A percentile compares a stretch with the other conserved stretches of the same genome.
Conservation (phyloP, 2,888 invertebrate genomes). For the Campoplex capitator region DNA sequence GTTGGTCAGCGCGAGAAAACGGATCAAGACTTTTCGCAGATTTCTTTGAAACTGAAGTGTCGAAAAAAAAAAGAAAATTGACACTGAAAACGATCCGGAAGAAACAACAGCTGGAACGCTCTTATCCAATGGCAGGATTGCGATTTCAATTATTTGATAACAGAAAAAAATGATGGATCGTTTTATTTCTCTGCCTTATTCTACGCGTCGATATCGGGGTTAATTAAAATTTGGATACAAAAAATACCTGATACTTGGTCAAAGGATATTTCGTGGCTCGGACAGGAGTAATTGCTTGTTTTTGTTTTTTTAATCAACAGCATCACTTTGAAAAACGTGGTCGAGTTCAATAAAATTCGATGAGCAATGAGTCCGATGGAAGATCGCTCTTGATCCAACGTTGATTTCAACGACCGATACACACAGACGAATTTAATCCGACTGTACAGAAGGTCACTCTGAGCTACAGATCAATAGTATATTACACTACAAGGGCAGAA, state of each 20-base stretch:
- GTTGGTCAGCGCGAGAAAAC: background rate
- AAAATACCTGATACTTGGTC: background rate
- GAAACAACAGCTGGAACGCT: background rate
- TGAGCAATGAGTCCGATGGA: background rate
- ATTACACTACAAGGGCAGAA: too few species aligned
- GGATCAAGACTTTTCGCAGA: background rate
- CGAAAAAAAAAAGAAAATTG: background rate
- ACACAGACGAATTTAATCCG: background rate
- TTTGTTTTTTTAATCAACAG: background rate
- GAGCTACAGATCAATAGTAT: background rate
- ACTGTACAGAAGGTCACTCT: background rate
- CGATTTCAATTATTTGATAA: too few species aligned
- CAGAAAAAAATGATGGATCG: background rate
- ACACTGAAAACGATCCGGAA: background rate
- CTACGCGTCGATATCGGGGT: background rate
- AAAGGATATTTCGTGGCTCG: background rate
- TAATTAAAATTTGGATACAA: background rate
- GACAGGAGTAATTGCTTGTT: background rate
- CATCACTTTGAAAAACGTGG: background rate
- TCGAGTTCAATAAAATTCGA: background rate
- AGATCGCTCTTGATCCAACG: background rate
- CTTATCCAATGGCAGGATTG: background rate
- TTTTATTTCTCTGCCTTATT: too few species aligned
- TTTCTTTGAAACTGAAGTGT: background rate
- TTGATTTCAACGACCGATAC: background rate